These are phyloP conservation scores for Marisa cornuarietis DNA, from an alignment of 1,140 invertebrate species.

Conservation along the genomic window DNA sequence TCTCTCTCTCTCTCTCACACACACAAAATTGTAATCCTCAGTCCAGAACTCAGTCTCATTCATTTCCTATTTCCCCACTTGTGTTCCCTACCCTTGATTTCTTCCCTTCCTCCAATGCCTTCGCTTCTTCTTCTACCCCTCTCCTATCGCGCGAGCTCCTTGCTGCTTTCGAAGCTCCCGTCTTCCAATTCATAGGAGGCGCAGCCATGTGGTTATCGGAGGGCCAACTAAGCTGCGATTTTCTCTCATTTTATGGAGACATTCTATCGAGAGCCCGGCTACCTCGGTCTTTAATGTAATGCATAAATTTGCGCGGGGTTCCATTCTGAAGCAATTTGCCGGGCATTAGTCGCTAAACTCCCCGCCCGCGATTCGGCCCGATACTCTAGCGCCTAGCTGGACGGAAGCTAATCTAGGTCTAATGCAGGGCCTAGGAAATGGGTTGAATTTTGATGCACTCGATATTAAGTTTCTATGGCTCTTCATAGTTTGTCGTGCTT, in stretches of 20 bases:
- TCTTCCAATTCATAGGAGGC: constrained; percentile 5
- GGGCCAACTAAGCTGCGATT: constrained; percentile 23
- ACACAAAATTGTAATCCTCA: constrained; percentile 7
- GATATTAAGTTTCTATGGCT: constrained; percentile 44
- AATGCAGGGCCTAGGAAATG: constrained; percentile 33
- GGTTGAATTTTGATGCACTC: constrained; percentile 46
- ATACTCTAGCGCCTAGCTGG: constrained; percentile 16
- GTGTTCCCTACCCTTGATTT: constrained; percentile 1
- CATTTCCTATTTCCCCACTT: not conserved
- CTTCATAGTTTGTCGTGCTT: constrained; percentile 40
- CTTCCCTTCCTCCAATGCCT: constrained; percentile 8
- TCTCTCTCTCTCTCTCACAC: not conserved
- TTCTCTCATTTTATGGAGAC: constrained; percentile 24
- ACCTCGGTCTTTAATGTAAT: constrained; percentile 26
- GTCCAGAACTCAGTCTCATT: not conserved
- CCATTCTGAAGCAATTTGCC: constrained; percentile 43
- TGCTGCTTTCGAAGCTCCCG: not conserved
- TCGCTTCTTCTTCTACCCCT: not conserved
- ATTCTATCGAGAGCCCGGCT: constrained; percentile 21
- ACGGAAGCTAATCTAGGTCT: constrained; percentile 25
- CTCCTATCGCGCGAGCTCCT: not conserved
- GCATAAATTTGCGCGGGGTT: constrained; percentile 24
- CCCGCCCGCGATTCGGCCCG: constrained; percentile 25
- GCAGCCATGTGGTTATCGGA: constrained; percentile 29
- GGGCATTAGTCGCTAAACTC: constrained; percentile 38